phyloP scores from a whole-genome alignment of 2,888 invertebrate species.

The Habrosyne pyritoides region DNA sequence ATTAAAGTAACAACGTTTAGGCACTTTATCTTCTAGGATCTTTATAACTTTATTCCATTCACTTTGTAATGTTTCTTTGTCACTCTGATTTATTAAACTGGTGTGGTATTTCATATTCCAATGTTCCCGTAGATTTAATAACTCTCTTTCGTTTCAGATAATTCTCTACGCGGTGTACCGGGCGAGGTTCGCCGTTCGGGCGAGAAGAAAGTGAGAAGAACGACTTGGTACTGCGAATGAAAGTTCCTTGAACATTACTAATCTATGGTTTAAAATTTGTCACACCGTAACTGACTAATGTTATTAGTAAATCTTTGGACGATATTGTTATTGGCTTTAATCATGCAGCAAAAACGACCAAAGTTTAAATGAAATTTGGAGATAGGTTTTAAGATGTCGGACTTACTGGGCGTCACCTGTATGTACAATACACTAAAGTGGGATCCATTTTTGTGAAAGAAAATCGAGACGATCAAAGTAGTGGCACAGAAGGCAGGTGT shows the following conservation, averaged over 20 bases:
- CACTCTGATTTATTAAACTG: not conserved
- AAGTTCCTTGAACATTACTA: conserved; percentile 7
- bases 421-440: not conserved
- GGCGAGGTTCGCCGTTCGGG: conserved; percentile 70
- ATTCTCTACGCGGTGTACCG: conserved; percentile 77
- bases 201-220: conserved; percentile 69
- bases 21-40: not conserved
- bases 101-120: not conserved
- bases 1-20: no score
- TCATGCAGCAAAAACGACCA: conserved; percentile 3
- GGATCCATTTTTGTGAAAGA: no score
- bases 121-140: not conserved
- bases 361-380: not conserved
- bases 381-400: not conserved
- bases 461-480: not conserved
- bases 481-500: no score
- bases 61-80: not conserved
- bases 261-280: not conserved
- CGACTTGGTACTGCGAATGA: conserved; percentile 82
- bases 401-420: not conserved
- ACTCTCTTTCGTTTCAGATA: conserved; percentile 64
- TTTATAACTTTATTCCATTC: not conserved
- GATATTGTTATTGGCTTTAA: conserved; percentile 8
- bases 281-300: not conserved
- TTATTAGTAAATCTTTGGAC: not conserved